Conservation (phyloP, 2,113 vertebrate species). For the Papio anubis region DNA sequence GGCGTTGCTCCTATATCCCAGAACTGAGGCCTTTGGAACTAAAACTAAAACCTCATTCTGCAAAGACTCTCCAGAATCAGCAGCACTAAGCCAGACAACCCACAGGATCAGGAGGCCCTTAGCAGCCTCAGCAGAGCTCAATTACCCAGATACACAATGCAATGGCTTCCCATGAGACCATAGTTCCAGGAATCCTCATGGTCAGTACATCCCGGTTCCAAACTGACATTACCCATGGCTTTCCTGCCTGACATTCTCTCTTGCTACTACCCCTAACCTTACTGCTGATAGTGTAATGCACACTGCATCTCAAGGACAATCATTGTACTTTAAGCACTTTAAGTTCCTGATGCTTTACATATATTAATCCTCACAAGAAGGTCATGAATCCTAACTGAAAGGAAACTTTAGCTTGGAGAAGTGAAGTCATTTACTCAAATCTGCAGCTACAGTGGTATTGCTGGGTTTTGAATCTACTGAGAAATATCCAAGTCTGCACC, state of each 20-base stretch:
- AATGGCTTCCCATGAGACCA: background rate
- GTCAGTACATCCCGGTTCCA: background rate
- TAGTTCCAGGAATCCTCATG: background rate
- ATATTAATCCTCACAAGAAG: background rate
- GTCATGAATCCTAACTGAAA: background rate
- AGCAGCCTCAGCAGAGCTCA: background rate
- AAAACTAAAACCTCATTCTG: background rate
- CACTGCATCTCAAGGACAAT: background rate
- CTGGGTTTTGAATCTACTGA: no score
- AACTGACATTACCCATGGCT: background rate
- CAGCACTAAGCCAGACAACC: background rate
- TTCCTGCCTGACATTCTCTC: background rate
- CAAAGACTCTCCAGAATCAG: background rate
- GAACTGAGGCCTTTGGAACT: background rate
- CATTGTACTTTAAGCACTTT: background rate
- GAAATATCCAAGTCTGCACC: no score
- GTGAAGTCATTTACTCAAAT: no score
- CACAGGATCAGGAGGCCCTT: background rate
- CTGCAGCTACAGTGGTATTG: no score
- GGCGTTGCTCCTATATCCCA: background rate
- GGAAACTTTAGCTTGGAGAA: no score
- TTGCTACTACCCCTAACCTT: background rate
- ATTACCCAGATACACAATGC: background rate
- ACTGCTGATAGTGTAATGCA: background rate
- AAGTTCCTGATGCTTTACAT: background rate